A percentile compares a stretch with the other conserved stretches of the same genome.
Evolutionary conservation across 2,888 invertebrate species (phyloP).

Genomic region (Hemicrepidius hirtus): DNA sequence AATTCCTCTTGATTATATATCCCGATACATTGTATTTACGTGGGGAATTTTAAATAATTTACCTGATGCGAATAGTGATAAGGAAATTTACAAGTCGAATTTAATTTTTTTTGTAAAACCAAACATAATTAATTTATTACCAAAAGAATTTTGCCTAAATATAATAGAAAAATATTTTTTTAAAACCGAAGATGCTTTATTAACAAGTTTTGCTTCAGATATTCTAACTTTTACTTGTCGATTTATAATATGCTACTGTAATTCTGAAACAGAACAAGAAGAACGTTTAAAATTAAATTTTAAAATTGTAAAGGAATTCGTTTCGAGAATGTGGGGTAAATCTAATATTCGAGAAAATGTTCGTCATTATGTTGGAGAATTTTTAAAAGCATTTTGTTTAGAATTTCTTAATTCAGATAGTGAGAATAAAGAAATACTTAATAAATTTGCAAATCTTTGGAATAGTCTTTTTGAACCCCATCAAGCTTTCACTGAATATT

Average conservation of each 20-base stretch:
- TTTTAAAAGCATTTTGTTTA: conserved; percentile 38
- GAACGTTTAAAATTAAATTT: conserved; percentile 28
- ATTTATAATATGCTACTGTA: conserved; percentile 39
- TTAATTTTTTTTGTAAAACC: background rate
- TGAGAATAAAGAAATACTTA: conserved; percentile 14
- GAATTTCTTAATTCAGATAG: conserved; percentile 17
- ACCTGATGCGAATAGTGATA: background rate
- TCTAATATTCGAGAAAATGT: background rate
- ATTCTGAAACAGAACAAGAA: conserved; percentile 16
- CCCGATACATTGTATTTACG: conserved; percentile 24
- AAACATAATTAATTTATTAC: conserved; percentile 8
- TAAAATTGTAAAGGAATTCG: conserved; percentile 20
- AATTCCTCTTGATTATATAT: conserved; percentile 17
- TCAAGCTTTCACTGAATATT: conserved; percentile 31
- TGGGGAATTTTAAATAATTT: conserved; percentile 36
- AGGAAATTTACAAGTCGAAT: background rate
- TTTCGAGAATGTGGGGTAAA: background rate
- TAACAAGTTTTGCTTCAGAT: conserved; percentile 16
- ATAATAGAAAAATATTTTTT: conserved; percentile 32
- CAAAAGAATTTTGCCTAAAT: conserved; percentile 28
- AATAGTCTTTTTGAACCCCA: conserved; percentile 27
- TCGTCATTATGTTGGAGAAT: conserved; percentile 18
- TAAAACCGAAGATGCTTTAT: conserved; percentile 6
- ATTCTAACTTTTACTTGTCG: conserved; percentile 38
- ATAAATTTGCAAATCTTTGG: conserved; percentile 35